Conservation (phyloP, 2,797 vertebrate species). For the Mormyrus hasselquistii region DNA sequence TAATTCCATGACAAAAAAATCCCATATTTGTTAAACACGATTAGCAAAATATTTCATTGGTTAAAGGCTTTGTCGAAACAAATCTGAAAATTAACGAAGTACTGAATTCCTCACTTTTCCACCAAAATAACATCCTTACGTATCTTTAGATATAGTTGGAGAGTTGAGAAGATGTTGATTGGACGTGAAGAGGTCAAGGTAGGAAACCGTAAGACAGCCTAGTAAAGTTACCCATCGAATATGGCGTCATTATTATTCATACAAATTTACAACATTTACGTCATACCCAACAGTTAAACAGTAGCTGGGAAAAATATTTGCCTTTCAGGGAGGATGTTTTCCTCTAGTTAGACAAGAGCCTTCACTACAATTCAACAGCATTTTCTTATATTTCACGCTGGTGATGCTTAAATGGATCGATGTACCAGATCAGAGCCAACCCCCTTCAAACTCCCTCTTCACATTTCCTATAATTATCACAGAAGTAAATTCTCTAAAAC, state of each 20-base stretch:
- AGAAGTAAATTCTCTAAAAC: background rate
- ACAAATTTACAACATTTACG: slow-evolving; percentile 24
- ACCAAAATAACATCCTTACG: background rate
- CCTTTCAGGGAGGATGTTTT: slow-evolving; percentile 23
- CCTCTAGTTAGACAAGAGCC: slow-evolving; percentile 14
- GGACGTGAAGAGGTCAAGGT: background rate
- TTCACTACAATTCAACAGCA: background rate
- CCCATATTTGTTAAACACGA: background rate
- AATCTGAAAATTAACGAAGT: background rate
- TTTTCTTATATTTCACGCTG: background rate
- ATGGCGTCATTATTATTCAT: slow-evolving; percentile 13
- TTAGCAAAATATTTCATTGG: background rate
- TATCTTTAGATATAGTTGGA: background rate
- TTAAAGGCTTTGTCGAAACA: background rate
- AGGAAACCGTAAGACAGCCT: background rate
- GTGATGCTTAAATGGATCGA: background rate
- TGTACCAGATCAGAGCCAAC: background rate
- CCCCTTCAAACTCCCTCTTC: background rate
- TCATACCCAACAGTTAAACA: slow-evolving; percentile 16
- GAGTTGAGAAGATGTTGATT: background rate
- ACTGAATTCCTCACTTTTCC: background rate
- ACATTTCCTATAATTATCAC: background rate
- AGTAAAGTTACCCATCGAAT: background rate
- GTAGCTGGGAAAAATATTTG: slow-evolving; percentile 30
- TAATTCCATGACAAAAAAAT: background rate